These are phyloP conservation scores for Catagonus wagneri DNA, from an alignment of 2,113 vertebrate species.

Conservation along the genomic window DNA sequence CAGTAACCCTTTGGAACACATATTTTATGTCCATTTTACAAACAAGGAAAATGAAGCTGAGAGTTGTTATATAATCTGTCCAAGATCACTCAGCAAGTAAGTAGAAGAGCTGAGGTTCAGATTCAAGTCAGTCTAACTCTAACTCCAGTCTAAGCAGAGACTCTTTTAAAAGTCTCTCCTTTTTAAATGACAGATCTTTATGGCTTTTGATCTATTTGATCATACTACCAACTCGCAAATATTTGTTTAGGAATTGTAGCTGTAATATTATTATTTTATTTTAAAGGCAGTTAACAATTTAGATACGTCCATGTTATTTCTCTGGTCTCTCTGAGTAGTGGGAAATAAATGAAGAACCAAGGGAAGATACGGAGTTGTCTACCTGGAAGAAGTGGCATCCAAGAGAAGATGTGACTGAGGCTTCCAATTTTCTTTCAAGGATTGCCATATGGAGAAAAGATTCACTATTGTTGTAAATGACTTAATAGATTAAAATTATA, in stretches of 20 bases:
- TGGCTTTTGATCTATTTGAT: background rate
- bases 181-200: background rate
- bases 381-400: background rate
- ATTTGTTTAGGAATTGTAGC: slow-evolving; percentile 30
- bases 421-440: slow-evolving; percentile 33
- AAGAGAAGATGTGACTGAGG: background rate
- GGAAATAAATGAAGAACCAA: background rate
- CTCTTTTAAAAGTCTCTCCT: background rate
- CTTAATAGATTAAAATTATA: slow-evolving; percentile 61
- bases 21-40: background rate
- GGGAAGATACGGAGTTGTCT: background rate
- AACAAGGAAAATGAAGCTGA: background rate
- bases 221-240: background rate
- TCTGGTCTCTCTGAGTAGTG: background rate
- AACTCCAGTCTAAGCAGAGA: too few relatives aligned
- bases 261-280: background rate
- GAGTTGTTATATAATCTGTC: background rate
- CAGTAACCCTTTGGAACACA: background rate
- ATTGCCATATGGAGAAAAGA: slow-evolving; percentile 45
- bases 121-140: background rate
- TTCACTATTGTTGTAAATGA: slow-evolving; percentile 58
- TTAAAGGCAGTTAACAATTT: background rate
- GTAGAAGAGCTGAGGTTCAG: background rate
- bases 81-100: background rate
- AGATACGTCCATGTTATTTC: background rate